Evolutionary conservation across 2,113 vertebrate genomes (phyloP).

Genomic region (Pionites leucogaster): DNA sequence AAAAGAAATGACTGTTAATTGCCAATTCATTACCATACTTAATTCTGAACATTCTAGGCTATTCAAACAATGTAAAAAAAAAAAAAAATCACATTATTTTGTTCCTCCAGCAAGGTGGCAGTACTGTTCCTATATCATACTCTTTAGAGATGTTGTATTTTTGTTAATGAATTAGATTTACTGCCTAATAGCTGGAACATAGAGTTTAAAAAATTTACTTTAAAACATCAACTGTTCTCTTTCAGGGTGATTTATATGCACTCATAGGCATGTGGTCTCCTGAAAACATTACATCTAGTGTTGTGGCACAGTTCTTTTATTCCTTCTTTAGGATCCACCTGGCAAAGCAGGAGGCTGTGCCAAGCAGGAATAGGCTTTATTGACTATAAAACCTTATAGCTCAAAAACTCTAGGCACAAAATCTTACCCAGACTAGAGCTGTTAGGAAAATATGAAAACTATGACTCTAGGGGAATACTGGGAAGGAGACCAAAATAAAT

Average conservation of each 20-base stretch:
- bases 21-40: slow-evolving; percentile 60
- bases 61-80: slow-evolving; percentile 51
- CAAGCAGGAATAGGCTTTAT: neutral
- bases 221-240: slow-evolving; percentile 20
- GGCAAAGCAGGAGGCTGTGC: neutral
- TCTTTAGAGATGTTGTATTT: neutral
- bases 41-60: slow-evolving; percentile 67
- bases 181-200: neutral
- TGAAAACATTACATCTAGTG: slow-evolving; percentile 23
- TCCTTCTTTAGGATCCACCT: neutral
- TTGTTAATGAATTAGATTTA: slow-evolving; percentile 29
- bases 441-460: neutral
- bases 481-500: slow-evolving; percentile 37
- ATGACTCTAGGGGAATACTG: neutral
- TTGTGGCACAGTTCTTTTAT: slow-evolving; percentile 42
- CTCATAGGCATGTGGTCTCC: neutral
- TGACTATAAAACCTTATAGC: neutral
- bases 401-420: neutral
- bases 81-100: slow-evolving; percentile 36
- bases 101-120: slow-evolving; percentile 57
- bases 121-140: neutral
- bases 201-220: slow-evolving; percentile 51
- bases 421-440: neutral
- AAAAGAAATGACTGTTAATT: slow-evolving; percentile 71
- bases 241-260: neutral